These are phyloP conservation scores for Sericinus montela DNA, from an alignment of 2,888 invertebrate species.

Conservation along the genomic window DNA sequence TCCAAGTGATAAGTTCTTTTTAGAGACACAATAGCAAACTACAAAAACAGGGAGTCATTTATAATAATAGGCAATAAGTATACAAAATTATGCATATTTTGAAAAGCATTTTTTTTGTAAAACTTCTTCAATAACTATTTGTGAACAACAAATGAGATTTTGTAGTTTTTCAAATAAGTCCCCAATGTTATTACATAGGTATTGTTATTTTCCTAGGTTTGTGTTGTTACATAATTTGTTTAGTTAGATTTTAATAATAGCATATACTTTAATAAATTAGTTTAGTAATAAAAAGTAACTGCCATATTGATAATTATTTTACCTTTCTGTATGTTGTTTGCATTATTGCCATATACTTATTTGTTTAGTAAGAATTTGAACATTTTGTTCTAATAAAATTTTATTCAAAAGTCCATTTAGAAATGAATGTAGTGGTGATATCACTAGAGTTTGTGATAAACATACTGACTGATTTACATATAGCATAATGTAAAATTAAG, in stretches of 20 bases:
- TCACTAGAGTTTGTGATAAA: constrained; percentile 48
- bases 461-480: constrained; percentile 57
- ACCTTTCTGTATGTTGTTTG: no score
- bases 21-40: no score
- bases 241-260: neutral
- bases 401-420: constrained; percentile 1
- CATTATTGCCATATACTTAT: neutral
- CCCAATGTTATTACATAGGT: neutral
- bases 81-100: no score
- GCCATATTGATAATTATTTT: constrained; percentile 13
- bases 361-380: neutral
- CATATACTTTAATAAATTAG: neutral
- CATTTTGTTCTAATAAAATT: neutral
- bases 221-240: constrained; percentile 10
- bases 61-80: no score
- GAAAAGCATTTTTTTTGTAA: no score
- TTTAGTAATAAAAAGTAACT: constrained; percentile 12
- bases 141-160: no score
- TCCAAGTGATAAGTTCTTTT: no score
- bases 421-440: constrained; percentile 22
- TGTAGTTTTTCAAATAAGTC: no score
- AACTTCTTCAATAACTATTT: no score
- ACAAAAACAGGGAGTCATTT: no score
- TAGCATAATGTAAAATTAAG: constrained; percentile 37
- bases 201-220: constrained; percentile 4